Percentiles rank a stretch among this genome's conserved stretches.
phyloP scores from a whole-genome alignment of 2,888 invertebrate genomes.

The Toxonevra muliebris region DNA sequence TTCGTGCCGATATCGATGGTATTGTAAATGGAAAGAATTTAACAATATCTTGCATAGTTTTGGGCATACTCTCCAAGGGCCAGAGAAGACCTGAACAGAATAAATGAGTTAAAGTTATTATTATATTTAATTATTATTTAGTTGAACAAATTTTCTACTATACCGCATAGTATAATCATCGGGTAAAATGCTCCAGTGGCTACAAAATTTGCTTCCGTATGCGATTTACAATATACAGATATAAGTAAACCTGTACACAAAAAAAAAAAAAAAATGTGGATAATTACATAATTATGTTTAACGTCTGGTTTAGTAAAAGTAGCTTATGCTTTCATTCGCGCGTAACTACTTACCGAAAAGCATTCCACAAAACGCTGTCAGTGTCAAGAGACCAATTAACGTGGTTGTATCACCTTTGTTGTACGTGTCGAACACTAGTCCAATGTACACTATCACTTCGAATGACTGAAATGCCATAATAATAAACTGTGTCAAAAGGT shows the following conservation, averaged over 20 bases:
- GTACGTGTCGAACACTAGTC: slow-evolving; percentile 62
- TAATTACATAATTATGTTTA: not conserved
- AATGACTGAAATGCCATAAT: slow-evolving; percentile 78
- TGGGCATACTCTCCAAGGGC: slow-evolving; percentile 77
- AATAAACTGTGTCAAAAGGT: slow-evolving; percentile 77
- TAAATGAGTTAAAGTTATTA: not conserved
- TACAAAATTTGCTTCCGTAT: slow-evolving; percentile 83
- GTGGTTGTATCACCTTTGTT: slow-evolving; percentile 65
- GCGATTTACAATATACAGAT: slow-evolving; percentile 80
- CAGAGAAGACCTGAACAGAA: slow-evolving; percentile 70
- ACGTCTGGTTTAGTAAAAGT: not conserved
- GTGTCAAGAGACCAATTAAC: slow-evolving; percentile 72
- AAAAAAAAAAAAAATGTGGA: slow-evolving; percentile 14
- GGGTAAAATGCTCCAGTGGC: slow-evolving; percentile 91
- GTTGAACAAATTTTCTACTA: slow-evolving; percentile 54
- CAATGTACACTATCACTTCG: slow-evolving; percentile 65
- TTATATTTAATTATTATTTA: not conserved
- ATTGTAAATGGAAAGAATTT: slow-evolving; percentile 81
- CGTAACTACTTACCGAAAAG: slow-evolving; percentile 69
- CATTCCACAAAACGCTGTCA: slow-evolving; percentile 86
- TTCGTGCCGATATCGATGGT: slow-evolving; percentile 79
- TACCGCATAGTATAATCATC: slow-evolving; percentile 86
- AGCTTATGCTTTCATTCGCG: too few species aligned
- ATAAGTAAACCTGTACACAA: slow-evolving; percentile 75
- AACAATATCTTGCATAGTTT: slow-evolving; percentile 70